Evolutionary conservation across 2,888 invertebrate genomes (phyloP).

Genomic region (Chalcis sispes): DNA sequence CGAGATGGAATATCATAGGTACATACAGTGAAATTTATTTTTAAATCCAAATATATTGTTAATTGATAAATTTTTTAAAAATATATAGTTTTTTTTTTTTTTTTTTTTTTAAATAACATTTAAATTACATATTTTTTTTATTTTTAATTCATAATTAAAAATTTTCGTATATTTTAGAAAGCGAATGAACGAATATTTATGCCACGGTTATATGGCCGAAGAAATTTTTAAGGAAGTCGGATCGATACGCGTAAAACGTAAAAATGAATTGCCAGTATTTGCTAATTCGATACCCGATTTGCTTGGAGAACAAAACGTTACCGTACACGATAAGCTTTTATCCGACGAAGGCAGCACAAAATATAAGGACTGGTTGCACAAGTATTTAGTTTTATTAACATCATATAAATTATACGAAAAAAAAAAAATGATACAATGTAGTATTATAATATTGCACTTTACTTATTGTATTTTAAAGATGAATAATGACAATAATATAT

Average conservation of each 20-base stretch:
- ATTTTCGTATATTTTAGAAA: constrained; percentile 79
- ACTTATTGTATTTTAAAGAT: neutral
- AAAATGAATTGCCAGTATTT: constrained; percentile 74
- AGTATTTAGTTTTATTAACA: constrained; percentile 75
- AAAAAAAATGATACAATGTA: neutral
- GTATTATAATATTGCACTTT: neutral
- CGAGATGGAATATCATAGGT: constrained; percentile 85
- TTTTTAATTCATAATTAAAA: no score
- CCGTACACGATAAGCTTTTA: constrained; percentile 78
- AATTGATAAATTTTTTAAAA: neutral
- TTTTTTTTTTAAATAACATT: neutral
- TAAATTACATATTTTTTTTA: neutral
- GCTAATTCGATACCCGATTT: constrained; percentile 63
- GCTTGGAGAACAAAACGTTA: constrained; percentile 66
- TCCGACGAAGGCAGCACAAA: constrained; percentile 84
- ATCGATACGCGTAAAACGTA: constrained; percentile 74
- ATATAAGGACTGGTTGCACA: constrained; percentile 86
- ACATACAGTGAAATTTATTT: constrained; percentile 55
- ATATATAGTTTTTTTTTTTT: neutral
- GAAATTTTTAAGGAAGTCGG: constrained; percentile 83
- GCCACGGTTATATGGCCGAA: constrained; percentile 85
- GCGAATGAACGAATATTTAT: constrained; percentile 88
- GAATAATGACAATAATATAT: no score
- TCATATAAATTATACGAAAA: neutral
- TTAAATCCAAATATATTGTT: neutral